phyloP scores from a whole-genome alignment of 2,113 vertebrate species.

The Centropus bengalensis region DNA sequence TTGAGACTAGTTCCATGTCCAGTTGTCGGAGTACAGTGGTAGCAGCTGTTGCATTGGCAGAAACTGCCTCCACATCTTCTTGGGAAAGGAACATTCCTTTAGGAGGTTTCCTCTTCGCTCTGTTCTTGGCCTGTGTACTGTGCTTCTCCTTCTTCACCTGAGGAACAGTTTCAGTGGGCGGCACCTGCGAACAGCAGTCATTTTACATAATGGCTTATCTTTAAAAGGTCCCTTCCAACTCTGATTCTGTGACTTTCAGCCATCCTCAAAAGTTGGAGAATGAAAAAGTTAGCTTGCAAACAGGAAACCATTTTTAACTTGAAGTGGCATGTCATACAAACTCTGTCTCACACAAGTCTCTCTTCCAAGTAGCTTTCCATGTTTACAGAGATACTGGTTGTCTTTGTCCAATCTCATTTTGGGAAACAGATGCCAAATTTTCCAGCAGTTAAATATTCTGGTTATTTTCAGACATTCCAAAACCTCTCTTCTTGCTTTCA shows the following conservation, averaged over 20 bases:
- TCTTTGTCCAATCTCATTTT: not conserved
- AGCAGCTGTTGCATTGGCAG: constrained; percentile 85
- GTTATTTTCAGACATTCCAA: not conserved
- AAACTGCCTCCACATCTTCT: constrained; percentile 89
- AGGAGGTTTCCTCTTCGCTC: constrained; percentile 93
- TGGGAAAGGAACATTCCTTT: constrained; percentile 95
- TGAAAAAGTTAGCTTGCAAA: not conserved
- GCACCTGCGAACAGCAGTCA: constrained; percentile 68
- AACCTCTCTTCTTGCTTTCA: not conserved
- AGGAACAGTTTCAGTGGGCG: constrained; percentile 76
- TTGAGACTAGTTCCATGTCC: constrained; percentile 91
- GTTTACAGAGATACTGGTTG: not conserved
- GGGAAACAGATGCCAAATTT: not conserved
- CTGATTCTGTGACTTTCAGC: not conserved
- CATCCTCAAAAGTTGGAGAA: not conserved
- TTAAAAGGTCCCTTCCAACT: not conserved
- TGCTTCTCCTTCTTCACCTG: constrained; percentile 88
- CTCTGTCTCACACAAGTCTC: not conserved
- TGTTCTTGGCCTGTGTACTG: constrained; percentile 85
- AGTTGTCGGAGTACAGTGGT: constrained; percentile 89
- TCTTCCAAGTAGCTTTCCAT: not conserved
- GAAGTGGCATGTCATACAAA: not conserved
- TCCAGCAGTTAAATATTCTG: not conserved
- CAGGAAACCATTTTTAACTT: not conserved
- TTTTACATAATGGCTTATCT: not conserved